A percentile compares a stretch with the other conserved stretches of the same genome.
Evolutionary conservation across 2,888 invertebrate genomes (phyloP).

Genomic region (Pseudococcus longispinus): DNA sequence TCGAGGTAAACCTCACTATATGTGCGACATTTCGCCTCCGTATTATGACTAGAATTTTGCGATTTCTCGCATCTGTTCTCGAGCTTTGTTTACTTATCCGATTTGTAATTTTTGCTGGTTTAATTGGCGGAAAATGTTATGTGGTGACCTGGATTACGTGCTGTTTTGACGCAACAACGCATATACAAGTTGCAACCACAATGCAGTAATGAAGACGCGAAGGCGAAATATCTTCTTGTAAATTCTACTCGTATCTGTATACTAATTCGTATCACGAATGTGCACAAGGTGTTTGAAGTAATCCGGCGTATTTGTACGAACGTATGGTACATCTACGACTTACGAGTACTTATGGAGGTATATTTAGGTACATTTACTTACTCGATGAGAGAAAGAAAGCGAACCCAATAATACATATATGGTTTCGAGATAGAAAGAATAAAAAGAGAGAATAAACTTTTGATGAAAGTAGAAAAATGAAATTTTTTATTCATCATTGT

Average conservation of each 20-base stretch:
- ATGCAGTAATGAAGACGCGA: conserved; percentile 1
- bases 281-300: background rate
- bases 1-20: background rate
- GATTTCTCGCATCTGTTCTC: conserved; percentile 20
- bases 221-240: background rate
- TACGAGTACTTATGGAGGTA: too few relatives aligned
- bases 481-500: background rate
- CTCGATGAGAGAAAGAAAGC: background rate
- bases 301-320: background rate
- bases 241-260: background rate
- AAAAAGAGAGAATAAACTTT: background rate
- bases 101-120: background rate
- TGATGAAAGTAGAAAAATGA: background rate
- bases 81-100: background rate
- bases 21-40: background rate
- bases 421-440: background rate
- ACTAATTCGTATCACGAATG: background rate
- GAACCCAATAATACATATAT: background rate
- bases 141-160: conserved; percentile 1
- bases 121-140: conserved; percentile 18
- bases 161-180: conserved; percentile 2
- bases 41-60: conserved; percentile 8
- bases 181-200: background rate
- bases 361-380: background rate
- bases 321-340: background rate